phyloP scores from a whole-genome alignment of 2,113 vertebrate species.

The Vulpes vulpes region DNA sequence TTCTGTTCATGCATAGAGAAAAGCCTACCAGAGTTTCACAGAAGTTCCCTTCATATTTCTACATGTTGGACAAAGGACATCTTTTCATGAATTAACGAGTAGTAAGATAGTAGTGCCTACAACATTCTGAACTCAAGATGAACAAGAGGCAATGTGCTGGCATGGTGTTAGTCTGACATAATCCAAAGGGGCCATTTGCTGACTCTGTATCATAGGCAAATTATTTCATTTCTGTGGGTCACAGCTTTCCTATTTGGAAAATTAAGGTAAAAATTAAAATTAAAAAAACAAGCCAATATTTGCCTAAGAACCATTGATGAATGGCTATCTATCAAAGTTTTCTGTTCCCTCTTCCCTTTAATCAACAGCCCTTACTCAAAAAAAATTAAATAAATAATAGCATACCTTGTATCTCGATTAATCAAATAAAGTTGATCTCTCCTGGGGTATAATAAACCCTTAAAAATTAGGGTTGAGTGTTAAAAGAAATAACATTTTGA shows the following conservation, averaged over 20 bases:
- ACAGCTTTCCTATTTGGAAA: slow-evolving; percentile 4
- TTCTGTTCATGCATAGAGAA: background rate
- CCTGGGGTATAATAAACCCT: background rate
- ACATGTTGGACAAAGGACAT: background rate
- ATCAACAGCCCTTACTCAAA: background rate
- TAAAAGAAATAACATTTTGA: slow-evolving; percentile 3
- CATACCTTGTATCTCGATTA: background rate
- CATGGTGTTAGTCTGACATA: background rate
- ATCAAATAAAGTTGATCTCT: background rate
- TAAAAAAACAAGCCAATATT: background rate
- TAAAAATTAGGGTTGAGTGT: background rate
- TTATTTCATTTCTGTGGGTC: background rate
- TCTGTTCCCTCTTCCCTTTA: background rate
- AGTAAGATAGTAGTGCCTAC: background rate
- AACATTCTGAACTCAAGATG: background rate
- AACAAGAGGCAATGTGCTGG: background rate
- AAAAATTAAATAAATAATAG: background rate
- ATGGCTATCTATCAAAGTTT: background rate
- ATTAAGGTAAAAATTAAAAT: slow-evolving; percentile 41
- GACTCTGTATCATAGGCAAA: background rate
- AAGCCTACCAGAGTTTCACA: background rate
- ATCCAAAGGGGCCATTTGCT: background rate
- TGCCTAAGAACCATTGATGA: background rate
- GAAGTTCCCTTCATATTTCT: background rate
- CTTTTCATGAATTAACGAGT: background rate